Conservation (phyloP, 2,888 invertebrate species). For the Heteromyza rotundicornis region DNA sequence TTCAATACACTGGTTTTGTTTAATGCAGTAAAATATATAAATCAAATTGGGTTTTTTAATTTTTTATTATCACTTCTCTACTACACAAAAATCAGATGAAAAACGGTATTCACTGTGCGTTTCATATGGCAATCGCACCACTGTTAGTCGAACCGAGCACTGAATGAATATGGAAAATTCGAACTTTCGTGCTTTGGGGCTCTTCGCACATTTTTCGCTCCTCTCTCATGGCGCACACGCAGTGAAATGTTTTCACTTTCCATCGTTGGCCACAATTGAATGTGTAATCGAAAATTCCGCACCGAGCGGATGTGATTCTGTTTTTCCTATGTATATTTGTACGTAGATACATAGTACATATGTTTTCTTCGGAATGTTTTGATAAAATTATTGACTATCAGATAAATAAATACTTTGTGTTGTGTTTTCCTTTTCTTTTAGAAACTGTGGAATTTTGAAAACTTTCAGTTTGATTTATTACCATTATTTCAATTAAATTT, state of each 20-base stretch:
- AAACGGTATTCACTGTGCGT: not conserved
- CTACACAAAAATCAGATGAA: no score
- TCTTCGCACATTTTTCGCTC: not conserved
- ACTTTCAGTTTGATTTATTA: no score
- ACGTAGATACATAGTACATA: not conserved
- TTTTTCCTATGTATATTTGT: constrained; percentile 3
- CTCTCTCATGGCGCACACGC: constrained; percentile 42
- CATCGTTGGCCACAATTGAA: constrained; percentile 34
- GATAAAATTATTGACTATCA: no score
- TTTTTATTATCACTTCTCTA: no score
- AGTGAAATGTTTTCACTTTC: constrained; percentile 43
- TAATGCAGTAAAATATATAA: no score
- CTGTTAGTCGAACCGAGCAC: not conserved
- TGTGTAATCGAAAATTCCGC: constrained; percentile 49
- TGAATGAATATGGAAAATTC: constrained; percentile 14
- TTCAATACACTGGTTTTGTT: no score
- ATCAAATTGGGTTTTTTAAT: no score
- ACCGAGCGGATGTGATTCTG: no score
- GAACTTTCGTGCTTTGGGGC: constrained; percentile 15
- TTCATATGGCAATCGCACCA: not conserved
- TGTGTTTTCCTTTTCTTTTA: no score
- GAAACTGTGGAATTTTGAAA: no score
- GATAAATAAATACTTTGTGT: no score
- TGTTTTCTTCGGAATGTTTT: not conserved
- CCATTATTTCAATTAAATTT: no score